Percentiles rank a stretch among this genome's conserved stretches.
These are phyloP conservation scores for Neoitamus cyanurus DNA, from an alignment of 2,888 invertebrate species.

Conservation along the genomic window DNA sequence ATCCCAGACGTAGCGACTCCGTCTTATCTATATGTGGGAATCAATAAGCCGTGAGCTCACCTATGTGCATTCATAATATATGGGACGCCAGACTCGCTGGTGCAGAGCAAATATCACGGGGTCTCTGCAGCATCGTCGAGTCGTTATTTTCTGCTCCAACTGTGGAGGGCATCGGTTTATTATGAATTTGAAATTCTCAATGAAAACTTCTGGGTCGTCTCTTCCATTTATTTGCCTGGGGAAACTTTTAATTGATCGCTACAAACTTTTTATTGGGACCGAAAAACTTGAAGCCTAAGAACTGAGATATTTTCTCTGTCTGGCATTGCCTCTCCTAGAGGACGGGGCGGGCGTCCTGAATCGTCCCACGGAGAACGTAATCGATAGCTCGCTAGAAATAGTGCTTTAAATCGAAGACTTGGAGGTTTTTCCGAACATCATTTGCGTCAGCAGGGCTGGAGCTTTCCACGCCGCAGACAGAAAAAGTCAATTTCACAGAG, in stretches of 20 bases:
- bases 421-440: background rate
- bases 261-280: background rate
- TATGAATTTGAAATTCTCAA: background rate
- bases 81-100: background rate
- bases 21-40: background rate
- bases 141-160: background rate
- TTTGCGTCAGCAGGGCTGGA: conserved; percentile 1
- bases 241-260: background rate
- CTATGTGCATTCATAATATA: background rate
- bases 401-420: conserved; percentile 26
- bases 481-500: conserved; percentile 12
- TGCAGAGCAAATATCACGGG: background rate
- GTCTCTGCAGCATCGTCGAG: background rate
- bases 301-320: background rate
- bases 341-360: background rate
- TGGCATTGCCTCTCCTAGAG: background rate
- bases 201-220: background rate
- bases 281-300: background rate
- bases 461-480: background rate
- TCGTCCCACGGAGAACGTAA: background rate
- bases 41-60: background rate
- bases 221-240: background rate
- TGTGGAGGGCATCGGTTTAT: background rate
- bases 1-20: background rate
- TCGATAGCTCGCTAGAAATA: conserved; percentile 35